Evolutionary conservation across 1,140 invertebrate genomes (phyloP), one percentile per base, ranked within the genome.

Genomic region (Hyles vespertilio): DNA sequence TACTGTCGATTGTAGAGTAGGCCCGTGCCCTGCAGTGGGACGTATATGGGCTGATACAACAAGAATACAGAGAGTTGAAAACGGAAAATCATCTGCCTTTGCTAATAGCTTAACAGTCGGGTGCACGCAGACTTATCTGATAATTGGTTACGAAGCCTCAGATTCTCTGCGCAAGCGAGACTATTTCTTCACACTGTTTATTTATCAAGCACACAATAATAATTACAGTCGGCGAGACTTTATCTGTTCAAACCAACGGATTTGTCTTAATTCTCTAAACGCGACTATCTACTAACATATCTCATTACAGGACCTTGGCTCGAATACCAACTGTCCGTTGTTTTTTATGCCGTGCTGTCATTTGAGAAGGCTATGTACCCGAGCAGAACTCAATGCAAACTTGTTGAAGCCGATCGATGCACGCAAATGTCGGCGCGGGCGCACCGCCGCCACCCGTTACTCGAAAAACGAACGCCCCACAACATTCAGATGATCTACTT

Each of bases 241-340:
- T 73, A 76, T 76, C 68, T 72, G 65, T 55, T 65, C 54, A 49
- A 59, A 59, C 60, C 58, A 58, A 56, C 64, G 61, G 60, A 70
- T 77, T 79, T 75, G 70, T 76, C 69, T 76, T 81, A 79, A 80
- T 81, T 78, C 74, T 81, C 68, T 69, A 72, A 71, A 66, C 58
- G 61, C 67, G 68, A 62, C 69, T 80, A 84, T 85, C 81, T 78
- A 77, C 67, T 66, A 59, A 75, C 78, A 79, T 87, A 87, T 87
- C 81, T 84, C 72, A 79, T 84, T 87, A 83, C 78, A 72, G 78
- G 75, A 79, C 84, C 84, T 87, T 87, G 84, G 82, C 84, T 87
- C 67, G 79, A 81, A 85, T 85, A 82, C 81, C 79, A 70, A 77
- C 75, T 78, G 81, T 77, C 74, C 69, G 84, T 83, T 79, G 81